phyloP scores from a whole-genome alignment of 2,888 invertebrate genomes.

The Gibbula magus region DNA sequence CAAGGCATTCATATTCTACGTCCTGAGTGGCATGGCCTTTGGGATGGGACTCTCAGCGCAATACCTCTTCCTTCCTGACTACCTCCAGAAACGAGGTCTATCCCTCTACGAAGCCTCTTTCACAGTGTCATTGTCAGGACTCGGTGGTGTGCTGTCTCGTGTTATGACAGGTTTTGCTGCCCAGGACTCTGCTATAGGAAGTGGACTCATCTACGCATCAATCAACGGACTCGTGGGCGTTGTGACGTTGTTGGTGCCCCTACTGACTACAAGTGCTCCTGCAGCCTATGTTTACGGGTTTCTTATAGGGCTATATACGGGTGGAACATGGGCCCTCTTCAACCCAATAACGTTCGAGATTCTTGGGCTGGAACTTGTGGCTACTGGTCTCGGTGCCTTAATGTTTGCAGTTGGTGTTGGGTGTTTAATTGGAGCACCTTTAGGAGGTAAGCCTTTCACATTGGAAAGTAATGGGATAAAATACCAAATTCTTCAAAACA shows the following conservation, averaged over 20 bases:
- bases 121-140: background rate
- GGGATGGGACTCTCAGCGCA: background rate
- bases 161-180: constrained; percentile 13
- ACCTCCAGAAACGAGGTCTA: background rate
- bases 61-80: constrained; percentile 16
- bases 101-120: constrained; percentile 4
- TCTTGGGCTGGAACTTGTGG: constrained; percentile 1
- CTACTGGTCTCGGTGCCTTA: background rate
- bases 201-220: background rate
- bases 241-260: background rate
- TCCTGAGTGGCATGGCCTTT: background rate
- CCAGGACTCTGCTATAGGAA: background rate
- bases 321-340: constrained; percentile 4
- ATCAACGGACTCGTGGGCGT: constrained; percentile 15
- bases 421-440: background rate
- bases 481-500: no score
- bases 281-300: background rate
- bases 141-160: background rate
- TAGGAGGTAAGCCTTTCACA: background rate
- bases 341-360: background rate
- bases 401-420: background rate
- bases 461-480: no score
- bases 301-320: constrained; percentile 6
- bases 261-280: background rate
- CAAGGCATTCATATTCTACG: background rate